A percentile compares a stretch with the other conserved stretches of the same genome.
phyloP scores from a whole-genome alignment of 2,888 invertebrate species.

The Barypeithes pellucidus region DNA sequence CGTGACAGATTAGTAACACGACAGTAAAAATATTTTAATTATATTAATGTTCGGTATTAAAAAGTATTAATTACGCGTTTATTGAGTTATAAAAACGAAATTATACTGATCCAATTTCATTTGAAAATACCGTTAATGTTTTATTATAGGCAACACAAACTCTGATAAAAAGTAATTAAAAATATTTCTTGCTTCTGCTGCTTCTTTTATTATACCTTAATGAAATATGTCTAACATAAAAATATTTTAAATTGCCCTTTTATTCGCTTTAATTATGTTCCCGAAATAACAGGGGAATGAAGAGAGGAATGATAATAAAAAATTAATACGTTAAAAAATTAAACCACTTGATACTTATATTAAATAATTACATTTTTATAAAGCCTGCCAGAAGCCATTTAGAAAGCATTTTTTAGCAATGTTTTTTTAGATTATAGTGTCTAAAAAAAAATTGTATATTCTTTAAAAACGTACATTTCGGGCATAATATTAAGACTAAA shows the following conservation, averaged over 20 bases:
- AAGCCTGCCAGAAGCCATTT: background rate
- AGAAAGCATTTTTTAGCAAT: background rate
- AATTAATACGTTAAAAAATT: background rate
- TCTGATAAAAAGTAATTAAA: background rate
- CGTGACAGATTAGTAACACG: no score
- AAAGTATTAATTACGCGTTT: background rate
- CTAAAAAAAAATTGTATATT: no score
- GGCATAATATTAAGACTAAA: no score
- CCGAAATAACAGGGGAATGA: background rate
- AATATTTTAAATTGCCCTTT: background rate
- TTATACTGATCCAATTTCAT: background rate
- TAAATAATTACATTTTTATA: background rate
- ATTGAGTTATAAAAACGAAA: background rate
- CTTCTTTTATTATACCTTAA: slow-evolving; percentile 1
- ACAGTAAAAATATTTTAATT: no score
- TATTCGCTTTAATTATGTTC: background rate
- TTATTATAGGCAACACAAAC: background rate
- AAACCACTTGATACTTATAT: no score
- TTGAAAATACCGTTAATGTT: background rate
- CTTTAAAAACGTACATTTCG: no score
- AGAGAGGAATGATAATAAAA: background rate
- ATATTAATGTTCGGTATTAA: no score
- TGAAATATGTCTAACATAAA: slow-evolving; percentile 1
- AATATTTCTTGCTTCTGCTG: background rate
- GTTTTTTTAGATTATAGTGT: no score